Evolutionary conservation across 2,113 vertebrate genomes (phyloP).

Genomic region (Pardalotus punctatus): DNA sequence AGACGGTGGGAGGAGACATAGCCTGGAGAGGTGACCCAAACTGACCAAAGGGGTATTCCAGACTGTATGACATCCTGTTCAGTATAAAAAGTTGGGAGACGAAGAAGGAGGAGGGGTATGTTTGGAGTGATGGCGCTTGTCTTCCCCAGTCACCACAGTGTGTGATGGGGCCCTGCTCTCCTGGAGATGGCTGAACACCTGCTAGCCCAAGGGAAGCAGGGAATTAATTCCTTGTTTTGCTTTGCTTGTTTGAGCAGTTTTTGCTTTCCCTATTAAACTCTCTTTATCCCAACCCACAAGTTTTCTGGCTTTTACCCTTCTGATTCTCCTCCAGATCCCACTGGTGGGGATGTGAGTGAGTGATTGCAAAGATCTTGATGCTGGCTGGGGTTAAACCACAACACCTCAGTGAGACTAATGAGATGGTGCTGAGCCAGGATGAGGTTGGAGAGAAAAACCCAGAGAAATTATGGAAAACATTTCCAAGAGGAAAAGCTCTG

Average conservation of each 20-base stretch:
- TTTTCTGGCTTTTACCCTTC: not conserved
- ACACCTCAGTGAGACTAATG: not conserved
- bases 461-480: not conserved
- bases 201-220: not conserved
- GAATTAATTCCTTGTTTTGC: not conserved
- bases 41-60: not conserved
- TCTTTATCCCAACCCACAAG: not conserved
- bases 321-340: not conserved
- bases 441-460: not conserved
- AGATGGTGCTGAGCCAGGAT: not conserved
- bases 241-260: no score
- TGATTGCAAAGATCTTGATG: not conserved
- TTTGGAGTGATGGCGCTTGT: not conserved
- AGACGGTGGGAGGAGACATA: not conserved
- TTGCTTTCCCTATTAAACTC: not conserved
- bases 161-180: not conserved
- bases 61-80: fast-evolving
- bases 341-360: not conserved
- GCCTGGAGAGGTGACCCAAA: no score
- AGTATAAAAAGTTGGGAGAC: fast-evolving
- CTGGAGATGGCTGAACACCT: not conserved
- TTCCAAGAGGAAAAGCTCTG: not conserved
- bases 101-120: not conserved
- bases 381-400: not conserved
- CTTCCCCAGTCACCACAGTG: not conserved